Conservation (phyloP, 2,888 invertebrate species). For the Phortica magna region DNA sequence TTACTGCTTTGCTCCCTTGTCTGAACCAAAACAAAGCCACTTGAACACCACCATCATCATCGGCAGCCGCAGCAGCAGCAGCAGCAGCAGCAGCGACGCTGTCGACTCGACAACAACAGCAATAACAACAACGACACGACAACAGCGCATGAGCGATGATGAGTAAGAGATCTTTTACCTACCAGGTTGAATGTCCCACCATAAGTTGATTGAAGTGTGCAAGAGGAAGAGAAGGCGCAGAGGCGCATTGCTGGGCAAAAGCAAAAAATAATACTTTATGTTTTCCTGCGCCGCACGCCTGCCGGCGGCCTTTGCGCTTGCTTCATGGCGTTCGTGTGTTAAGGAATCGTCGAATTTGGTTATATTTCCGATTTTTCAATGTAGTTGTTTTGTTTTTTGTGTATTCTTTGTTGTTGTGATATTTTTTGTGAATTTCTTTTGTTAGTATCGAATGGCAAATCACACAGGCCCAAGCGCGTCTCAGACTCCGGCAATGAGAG, state of each 20-base stretch:
- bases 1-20: conserved; percentile 38
- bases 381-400: conserved; percentile 4
- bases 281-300: conserved; percentile 19
- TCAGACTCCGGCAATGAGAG: conserved; percentile 63
- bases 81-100: neutral
- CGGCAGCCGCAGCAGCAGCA: neutral
- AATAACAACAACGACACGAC: neutral
- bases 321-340: neutral
- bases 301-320: neutral
- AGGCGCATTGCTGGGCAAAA: neutral
- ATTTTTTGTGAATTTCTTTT: conserved; percentile 53
- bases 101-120: neutral
- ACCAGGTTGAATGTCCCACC: conserved; percentile 9
- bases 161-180: conserved; percentile 29
- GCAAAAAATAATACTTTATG: conserved; percentile 24
- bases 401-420: conserved; percentile 47
- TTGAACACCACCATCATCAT: conserved; percentile 28
- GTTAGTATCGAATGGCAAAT: conserved; percentile 56
- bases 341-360: conserved; percentile 12
- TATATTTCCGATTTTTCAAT: conserved; percentile 29
- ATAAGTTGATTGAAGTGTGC: neutral
- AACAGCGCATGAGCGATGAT: neutral
- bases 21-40: conserved; percentile 41
- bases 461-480: conserved; percentile 30
- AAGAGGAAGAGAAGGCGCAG: neutral